Conservation (phyloP, 2,113 vertebrate species). For the Papio anubis region DNA sequence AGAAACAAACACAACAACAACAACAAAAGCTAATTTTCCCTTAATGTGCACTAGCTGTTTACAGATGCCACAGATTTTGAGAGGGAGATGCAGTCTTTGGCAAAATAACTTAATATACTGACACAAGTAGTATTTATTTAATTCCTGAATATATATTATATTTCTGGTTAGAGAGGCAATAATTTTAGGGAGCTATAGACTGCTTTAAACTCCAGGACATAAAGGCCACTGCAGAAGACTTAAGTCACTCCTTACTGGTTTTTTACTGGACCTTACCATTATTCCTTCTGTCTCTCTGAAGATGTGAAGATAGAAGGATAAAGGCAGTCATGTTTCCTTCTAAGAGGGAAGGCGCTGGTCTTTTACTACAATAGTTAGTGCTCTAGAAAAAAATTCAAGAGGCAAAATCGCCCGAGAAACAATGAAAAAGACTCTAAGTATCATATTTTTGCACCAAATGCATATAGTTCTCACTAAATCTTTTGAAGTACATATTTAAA, state of each 20-base stretch:
- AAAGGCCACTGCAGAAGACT: background rate
- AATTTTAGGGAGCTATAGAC: background rate
- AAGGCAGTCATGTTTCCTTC: background rate
- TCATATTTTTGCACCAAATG: background rate
- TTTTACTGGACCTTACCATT: background rate
- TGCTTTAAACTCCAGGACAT: background rate
- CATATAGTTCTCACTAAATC: background rate
- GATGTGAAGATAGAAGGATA: background rate
- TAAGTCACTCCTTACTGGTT: background rate
- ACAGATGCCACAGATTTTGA: background rate
- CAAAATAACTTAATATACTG: background rate
- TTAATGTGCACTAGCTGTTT: background rate
- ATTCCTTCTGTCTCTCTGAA: background rate
- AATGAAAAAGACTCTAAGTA: background rate
- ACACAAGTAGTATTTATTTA: background rate
- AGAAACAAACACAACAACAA: background rate
- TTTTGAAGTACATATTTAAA: background rate
- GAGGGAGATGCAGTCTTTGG: background rate
- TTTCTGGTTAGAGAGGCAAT: background rate
- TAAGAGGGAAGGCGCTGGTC: background rate
- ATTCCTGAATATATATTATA: constrained; percentile 13
- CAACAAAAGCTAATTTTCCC: background rate
- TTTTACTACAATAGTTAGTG: background rate
- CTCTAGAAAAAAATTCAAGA: background rate
- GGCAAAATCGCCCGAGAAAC: background rate